Base-by-base conservation (phyloP, 2,888 invertebrate genomes). In the Lepidonotus clava region DNA sequence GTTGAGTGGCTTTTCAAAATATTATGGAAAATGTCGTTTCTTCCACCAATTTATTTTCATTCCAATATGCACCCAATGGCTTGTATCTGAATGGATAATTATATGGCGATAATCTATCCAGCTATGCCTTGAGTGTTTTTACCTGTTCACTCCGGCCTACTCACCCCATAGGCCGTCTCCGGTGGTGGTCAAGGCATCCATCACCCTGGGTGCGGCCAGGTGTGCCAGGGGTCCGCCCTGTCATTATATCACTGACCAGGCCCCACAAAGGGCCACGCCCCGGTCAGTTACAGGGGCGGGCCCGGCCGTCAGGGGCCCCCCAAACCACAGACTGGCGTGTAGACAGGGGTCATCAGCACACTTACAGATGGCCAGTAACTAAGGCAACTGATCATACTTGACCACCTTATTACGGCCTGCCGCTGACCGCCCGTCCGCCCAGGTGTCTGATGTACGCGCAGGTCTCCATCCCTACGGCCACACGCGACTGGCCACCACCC, bases 321-420 rank as follows among this genome's bases (percentile, higher is more conserved):
- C 61, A 28, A 24, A 61, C 61, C 61, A 61, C 61, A 61, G 28
- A 32, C 28, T 32, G 28, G 53, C 2, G 28, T 61, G 61, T n/a
- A 5, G 66, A 28, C 5, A 34, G 4, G 6, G 28, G 32, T 34
- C 66, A 32, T 32, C 66, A 66, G 34, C 6, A 6, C 28, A 32
- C 34, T 32, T 66, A 32, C 4, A 32, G 21, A 66, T 66, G 66
- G 34, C 28, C 32, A 6, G 11, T 66, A 21, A 66, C 66, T 32
- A 66, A 21, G 66, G 34, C 66, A 4, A 66, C 66, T 66, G 66
- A 66, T 66, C 66, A 66, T 66, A 6, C 66, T 34, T 66, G 6
- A 66, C 34, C 34, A 66, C 66, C 34, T 24, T 32, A 66, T 66
- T 66, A 66, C 32, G 24, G 34, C 6, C n/a, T n/a, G 66, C 34